A percentile compares a stretch with the other conserved stretches of the same genome.
Conservation (phyloP, 2,113 vertebrate genomes). For the Anoura caudifer region DNA sequence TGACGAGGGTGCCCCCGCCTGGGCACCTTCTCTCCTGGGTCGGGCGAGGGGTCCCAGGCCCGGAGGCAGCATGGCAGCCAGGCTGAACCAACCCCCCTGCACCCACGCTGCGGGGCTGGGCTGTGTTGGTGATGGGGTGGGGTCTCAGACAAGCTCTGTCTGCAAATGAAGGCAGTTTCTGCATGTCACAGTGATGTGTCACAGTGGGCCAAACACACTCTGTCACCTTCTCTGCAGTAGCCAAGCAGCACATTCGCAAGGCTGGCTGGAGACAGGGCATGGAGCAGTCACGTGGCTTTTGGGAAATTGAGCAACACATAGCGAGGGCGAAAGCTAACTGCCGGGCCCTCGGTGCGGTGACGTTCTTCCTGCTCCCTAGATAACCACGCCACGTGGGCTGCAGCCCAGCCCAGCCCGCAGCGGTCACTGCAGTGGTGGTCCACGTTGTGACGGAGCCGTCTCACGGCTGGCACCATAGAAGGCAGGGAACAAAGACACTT, state of each 20-base stretch:
- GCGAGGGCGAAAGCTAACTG: rapidly evolving
- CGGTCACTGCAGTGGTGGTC: rapidly evolving
- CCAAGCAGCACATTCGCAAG: rapidly evolving
- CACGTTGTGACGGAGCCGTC: rapidly evolving
- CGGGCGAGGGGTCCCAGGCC: background rate
- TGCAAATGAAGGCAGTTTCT: background rate
- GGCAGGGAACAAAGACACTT: background rate
- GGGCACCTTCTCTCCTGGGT: background rate
- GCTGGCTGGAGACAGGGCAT: background rate
- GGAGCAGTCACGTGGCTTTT: background rate
- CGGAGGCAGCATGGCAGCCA: rapidly evolving
- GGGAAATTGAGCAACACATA: background rate
- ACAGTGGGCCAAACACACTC: rapidly evolving
- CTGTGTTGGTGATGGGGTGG: background rate
- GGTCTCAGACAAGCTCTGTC: background rate
- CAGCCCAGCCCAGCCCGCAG: background rate
- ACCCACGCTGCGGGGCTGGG: background rate
- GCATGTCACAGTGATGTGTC: background rate
- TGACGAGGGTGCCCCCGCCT: background rate
- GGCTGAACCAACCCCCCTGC: background rate
- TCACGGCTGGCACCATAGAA: rapidly evolving
- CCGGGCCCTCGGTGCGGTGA: rapidly evolving
- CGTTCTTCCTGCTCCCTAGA: background rate
- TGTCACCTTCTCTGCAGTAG: background rate
- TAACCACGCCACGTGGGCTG: background rate